phyloP scores from a whole-genome alignment of 2,888 invertebrate species.

The Meteorus cinctellus region DNA sequence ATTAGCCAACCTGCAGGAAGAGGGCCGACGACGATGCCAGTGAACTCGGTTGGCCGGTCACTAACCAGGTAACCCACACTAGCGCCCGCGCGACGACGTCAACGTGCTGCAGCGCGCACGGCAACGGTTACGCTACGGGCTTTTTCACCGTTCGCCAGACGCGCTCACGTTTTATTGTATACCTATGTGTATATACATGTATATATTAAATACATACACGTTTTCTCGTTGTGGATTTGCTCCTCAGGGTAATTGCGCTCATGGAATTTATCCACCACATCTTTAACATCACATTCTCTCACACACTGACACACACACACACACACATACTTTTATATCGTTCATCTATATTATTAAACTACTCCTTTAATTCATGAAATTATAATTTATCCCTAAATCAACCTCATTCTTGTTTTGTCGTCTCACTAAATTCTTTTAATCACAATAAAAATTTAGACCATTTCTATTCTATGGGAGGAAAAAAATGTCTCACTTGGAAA shows the following conservation, averaged over 20 bases:
- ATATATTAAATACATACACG: conserved; percentile 3
- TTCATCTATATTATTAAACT: conserved; percentile 24
- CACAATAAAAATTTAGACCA: too few species aligned
- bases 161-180: conserved; percentile 41
- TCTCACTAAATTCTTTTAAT: too few species aligned
- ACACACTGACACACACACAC: not conserved
- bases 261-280: conserved; percentile 55
- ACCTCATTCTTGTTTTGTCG: not conserved
- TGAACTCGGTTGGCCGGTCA: conserved; percentile 74
- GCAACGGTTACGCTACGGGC: conserved; percentile 70
- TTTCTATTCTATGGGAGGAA: too few species aligned
- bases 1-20: conserved; percentile 70
- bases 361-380: not conserved
- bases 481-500: not conserved
- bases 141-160: conserved; percentile 68
- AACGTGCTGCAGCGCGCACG: conserved; percentile 67
- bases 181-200: not conserved
- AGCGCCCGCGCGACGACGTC: conserved; percentile 59
- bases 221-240: conserved; percentile 30
- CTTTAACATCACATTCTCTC: conserved; percentile 30
- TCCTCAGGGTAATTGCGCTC: conserved; percentile 57
- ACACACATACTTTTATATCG: not conserved
- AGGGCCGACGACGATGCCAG: conserved; percentile 69
- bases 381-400: not conserved
- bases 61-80: conserved; percentile 74